Evolutionary conservation across 2,797 vertebrate genomes (phyloP), one percentile per base, ranked within the genome.

Genomic region (Anguilla marmorata): DNA sequence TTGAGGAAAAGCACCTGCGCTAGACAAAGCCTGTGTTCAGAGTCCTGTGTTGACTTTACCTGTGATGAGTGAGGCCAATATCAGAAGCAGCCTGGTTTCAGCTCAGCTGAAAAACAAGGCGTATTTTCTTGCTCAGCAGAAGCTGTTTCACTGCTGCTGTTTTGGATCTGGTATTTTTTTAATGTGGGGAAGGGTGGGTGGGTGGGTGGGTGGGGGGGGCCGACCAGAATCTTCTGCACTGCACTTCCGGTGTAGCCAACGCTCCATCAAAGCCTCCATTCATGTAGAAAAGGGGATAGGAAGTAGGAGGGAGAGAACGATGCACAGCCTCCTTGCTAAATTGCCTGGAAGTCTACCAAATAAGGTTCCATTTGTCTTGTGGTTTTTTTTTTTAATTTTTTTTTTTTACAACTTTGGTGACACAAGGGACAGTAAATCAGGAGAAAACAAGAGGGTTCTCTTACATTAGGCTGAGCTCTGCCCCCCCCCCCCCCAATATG

Each of bases 391-490:
- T 72, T 3, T 66, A 0, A 37, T 0, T 37, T n/a, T 72, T 12
- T 74, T 14, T 33, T 30, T 74, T 11, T 74, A 33, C 69, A 12
- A 19, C 11, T 74, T 74, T 45, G 19, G 33, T 79, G 74, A 80
- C 76, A 80, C 37, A 82, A 19, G 16, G 27, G 79, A n/a, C 19
- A 82, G 79, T 56, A 84, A 84, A 52, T 84, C 48, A 56, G 41
- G 41, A 50, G 52, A 84, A 54, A 30, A 52, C 19, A 33, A n/a
- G 52, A 84, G 82, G 3, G 52, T 19, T 54, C 48, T 56, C 52
- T 56, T 14, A 33, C n/a, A 2, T 52, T 27, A 27, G 45, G 50
- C 41, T 52, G 79, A 82, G 21, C 79, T 24, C 79, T n/a, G 21
- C 45, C 37, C 80, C 14, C 82, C 82, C 24, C 37, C 45, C 33